Base-by-base conservation (phyloP, 2,888 invertebrate genomes). In the Margaritifera margaritifera region DNA sequence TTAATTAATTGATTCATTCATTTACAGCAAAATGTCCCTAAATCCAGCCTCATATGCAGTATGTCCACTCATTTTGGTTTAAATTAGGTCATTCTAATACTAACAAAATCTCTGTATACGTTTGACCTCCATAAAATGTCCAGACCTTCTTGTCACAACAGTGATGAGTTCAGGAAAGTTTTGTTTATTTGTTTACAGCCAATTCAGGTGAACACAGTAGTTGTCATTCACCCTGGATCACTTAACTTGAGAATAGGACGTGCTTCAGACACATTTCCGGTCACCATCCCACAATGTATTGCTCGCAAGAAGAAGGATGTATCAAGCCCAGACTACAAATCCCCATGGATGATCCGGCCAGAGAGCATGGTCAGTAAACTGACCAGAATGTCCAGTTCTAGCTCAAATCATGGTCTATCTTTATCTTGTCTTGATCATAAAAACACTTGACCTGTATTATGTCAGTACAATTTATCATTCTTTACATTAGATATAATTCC, bases 171-270 rank as follows among this genome's bases (percentile, higher is more conserved):
- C 3, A 42, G 42, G 42, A 11, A 42, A 42, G 3, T 68, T 60
- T 25, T 60, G 11, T 60, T 66, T 59, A 68, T 60, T 64, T 54
- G 22, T 51, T 67, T 72, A 24, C 77, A 86, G 82, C 84, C 84
- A 8, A 79, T 86, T 18, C 87, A 84, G 64, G 83, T 85, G 22
- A 80, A 81, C 27, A 81, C 87, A 51, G 84, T 89, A 22, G 83
- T 98, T 71, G 94, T 98, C n/a, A 96, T 98, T 68, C 97, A 98
- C 87, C 97, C 98, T 25, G 98, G 98, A 11, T 98, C 97, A 0
- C 92, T 95, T 62, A 94, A 96, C 89, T 92, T 98, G 31, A 92
- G 97, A 74, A 95, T 98, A 86, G 98, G 98, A 0, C 91, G 96
- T 81, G 97, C 97, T 2, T 96, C 96, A 0, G 98, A 98, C 89